These are phyloP conservation scores for Chaitophorus viminalis DNA, from an alignment of 2,888 invertebrate genomes.

Conservation along the genomic window DNA sequence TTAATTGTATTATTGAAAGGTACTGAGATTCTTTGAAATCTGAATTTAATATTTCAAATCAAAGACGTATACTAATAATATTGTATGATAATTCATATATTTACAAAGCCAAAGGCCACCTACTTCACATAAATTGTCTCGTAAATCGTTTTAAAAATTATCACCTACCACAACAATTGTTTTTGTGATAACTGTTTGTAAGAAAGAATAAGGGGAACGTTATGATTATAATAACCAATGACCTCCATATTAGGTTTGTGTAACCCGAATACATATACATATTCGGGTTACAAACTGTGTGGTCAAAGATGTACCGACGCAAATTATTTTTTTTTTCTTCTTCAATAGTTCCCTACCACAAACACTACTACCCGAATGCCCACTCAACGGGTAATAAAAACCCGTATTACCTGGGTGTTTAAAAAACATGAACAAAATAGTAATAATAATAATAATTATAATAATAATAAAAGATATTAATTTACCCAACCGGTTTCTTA, in stretches of 20 bases:
- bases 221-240: slow-evolving; percentile 50
- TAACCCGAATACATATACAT: slow-evolving; percentile 35
- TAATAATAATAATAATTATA: slow-evolving; percentile 2
- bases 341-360: slow-evolving; percentile 4
- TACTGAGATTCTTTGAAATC: not conserved
- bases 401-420: slow-evolving; percentile 42
- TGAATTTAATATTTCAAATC: not conserved
- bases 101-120: not conserved
- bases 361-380: not conserved
- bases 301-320: slow-evolving; percentile 56
- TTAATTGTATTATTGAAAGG: not conserved
- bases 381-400: slow-evolving; percentile 31
- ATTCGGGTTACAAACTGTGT: slow-evolving; percentile 45
- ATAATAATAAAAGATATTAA: slow-evolving; percentile 53
- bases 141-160: slow-evolving; percentile 31
- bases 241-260: slow-evolving; percentile 43
- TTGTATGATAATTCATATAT: not conserved
- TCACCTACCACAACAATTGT: slow-evolving; percentile 8
- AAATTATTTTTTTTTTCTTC: slow-evolving; percentile 47
- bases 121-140: slow-evolving; percentile 22
- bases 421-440: slow-evolving; percentile 38
- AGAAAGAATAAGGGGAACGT: not conserved
- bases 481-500: slow-evolving; percentile 38
- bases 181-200: slow-evolving; percentile 3
- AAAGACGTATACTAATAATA: not conserved